Evolutionary conservation across 1,140 invertebrate species (phyloP).

Genomic region (Drosophila tsacasi): DNA sequence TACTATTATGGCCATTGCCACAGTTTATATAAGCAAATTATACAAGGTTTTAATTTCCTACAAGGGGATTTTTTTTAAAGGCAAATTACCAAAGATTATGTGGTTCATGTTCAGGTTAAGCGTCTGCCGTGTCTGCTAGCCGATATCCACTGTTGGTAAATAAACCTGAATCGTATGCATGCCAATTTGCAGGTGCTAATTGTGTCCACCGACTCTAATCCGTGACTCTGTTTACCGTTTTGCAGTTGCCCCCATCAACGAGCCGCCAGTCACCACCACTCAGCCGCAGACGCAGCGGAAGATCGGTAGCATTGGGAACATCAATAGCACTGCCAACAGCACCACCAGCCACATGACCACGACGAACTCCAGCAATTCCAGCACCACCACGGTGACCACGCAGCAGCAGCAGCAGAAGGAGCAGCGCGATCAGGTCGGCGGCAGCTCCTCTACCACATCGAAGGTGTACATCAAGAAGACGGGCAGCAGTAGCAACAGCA

Average conservation of each 20-base stretch:
- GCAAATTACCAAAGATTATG: neutral
- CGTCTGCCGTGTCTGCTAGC: slow-evolving; percentile 4
- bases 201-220: slow-evolving; percentile 39
- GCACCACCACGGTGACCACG: slow-evolving; percentile 57
- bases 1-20: too few relatives aligned
- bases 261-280: slow-evolving; percentile 40
- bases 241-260: slow-evolving; percentile 82
- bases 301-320: slow-evolving; percentile 57
- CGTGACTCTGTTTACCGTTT: slow-evolving; percentile 38
- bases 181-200: slow-evolving; percentile 35
- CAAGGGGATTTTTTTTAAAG: neutral
- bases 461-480: slow-evolving; percentile 83
- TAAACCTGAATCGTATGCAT: slow-evolving; percentile 52
- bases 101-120: neutral
- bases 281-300: slow-evolving; percentile 52
- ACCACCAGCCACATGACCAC: slow-evolving; percentile 55
- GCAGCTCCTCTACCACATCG: slow-evolving; percentile 59
- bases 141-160: slow-evolving; percentile 31
- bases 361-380: slow-evolving; percentile 51
- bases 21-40: neutral
- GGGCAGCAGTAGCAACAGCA: slow-evolving; percentile 61
- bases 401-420: slow-evolving; percentile 57
- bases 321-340: slow-evolving; percentile 52
- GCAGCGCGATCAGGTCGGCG: slow-evolving; percentile 20
- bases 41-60: neutral